These are phyloP conservation scores for Condylostylus longicornis DNA, from an alignment of 1,140 invertebrate species.

Conservation along the genomic window DNA sequence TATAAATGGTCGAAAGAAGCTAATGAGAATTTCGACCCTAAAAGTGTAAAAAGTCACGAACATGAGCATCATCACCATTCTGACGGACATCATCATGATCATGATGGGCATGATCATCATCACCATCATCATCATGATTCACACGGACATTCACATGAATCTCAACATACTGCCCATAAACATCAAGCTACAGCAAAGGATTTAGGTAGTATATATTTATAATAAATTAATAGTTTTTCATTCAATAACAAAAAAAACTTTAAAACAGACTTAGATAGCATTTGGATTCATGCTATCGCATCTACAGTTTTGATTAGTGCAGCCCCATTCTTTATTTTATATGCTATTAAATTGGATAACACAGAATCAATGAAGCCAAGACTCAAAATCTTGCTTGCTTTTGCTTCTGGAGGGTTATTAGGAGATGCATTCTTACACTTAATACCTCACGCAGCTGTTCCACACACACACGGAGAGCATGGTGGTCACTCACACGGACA, in stretches of 20 bases:
- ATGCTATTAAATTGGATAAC: constrained; percentile 85
- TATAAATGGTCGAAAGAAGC: constrained; percentile 60
- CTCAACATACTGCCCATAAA: constrained; percentile 4
- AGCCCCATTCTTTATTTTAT: constrained; percentile 85
- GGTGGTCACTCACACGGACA: constrained; percentile 38
- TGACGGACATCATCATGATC: constrained; percentile 20
- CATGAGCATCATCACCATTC: constrained; percentile 25
- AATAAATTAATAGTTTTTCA: not conserved
- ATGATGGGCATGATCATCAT: constrained; percentile 11
- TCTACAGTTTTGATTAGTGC: constrained; percentile 87
- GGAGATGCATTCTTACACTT: constrained; percentile 94
- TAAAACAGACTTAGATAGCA: constrained; percentile 31
- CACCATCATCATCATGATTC: constrained; percentile 10
- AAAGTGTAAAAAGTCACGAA: constrained; percentile 14
- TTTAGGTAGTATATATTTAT: constrained; percentile 11
- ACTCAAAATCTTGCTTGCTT: constrained; percentile 69
- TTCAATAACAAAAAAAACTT: not conserved
- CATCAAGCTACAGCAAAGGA: constrained; percentile 9
- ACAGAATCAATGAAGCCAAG: constrained; percentile 66
- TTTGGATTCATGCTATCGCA: constrained; percentile 69
- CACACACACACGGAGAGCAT: constrained; percentile 36
- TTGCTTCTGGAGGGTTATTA: constrained; percentile 86
- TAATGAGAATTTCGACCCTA: constrained; percentile 37
- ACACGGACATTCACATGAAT: constrained; percentile 4
- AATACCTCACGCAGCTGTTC: constrained; percentile 76